Evolutionary conservation across 2,888 invertebrate species (phyloP).

Genomic region (Bruchidius siliquastri): DNA sequence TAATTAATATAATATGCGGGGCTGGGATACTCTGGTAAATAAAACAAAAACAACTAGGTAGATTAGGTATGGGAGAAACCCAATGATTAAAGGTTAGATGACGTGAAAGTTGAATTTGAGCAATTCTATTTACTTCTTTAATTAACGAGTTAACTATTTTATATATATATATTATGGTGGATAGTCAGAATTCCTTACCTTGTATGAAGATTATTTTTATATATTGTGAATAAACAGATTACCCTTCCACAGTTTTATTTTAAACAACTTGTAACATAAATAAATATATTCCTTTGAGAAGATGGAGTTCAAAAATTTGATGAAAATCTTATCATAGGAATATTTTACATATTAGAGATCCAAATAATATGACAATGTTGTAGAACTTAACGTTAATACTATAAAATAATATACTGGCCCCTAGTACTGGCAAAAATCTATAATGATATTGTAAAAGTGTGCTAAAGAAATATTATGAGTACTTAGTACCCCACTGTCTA

Average conservation of each 20-base stretch:
- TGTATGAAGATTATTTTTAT: not conserved
- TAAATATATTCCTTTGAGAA: slow-evolving; percentile 28
- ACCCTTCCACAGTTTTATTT: slow-evolving; percentile 31
- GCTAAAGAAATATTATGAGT: not conserved
- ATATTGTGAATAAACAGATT: slow-evolving; percentile 7
- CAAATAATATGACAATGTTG: slow-evolving; percentile 11
- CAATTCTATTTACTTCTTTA: too few species aligned
- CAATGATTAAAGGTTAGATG: too few species aligned
- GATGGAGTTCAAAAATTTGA: not conserved
- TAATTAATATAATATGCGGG: too few species aligned
- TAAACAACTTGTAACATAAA: slow-evolving; percentile 33
- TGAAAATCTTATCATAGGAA: not conserved
- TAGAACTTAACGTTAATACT: slow-evolving; percentile 14
- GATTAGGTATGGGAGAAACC: too few species aligned
- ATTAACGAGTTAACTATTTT: too few species aligned
- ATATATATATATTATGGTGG: slow-evolving; percentile 2
- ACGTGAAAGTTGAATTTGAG: too few species aligned
- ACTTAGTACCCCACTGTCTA: not conserved
- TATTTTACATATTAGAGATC: slow-evolving; percentile 18
- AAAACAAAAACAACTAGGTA: too few species aligned
- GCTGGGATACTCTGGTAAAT: too few species aligned
- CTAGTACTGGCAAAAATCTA: slow-evolving; percentile 35
- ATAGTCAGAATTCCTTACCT: not conserved
- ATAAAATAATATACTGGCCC: slow-evolving; percentile 36
- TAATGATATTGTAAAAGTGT: slow-evolving; percentile 10